phyloP scores from a whole-genome alignment of 2,888 invertebrate genomes.

The Desoria tigrina region DNA sequence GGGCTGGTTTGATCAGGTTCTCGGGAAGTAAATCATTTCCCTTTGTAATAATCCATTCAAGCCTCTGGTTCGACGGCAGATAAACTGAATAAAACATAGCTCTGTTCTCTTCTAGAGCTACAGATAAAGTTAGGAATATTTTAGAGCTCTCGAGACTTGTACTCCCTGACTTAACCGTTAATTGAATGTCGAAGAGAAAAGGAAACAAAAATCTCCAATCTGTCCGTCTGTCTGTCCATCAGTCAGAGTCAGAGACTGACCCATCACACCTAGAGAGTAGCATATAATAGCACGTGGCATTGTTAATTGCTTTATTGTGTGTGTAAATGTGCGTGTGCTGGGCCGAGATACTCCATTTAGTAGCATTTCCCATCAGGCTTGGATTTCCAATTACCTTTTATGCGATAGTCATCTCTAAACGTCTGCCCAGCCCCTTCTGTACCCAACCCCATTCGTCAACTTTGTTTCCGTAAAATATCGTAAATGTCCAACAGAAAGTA shows the following conservation, averaged over 20 bases:
- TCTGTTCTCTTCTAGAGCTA: no score
- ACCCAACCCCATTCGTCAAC: not conserved
- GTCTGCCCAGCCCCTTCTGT: not conserved
- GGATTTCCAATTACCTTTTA: constrained; percentile 2
- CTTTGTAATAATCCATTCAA: not conserved
- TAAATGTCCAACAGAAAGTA: constrained; percentile 1
- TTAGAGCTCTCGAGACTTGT: no score
- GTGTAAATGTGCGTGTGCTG: constrained; percentile 13
- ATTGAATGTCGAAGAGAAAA: not conserved
- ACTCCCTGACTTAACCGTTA: no score
- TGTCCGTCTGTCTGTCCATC: not conserved
- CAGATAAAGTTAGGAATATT: no score
- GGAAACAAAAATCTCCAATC: not conserved
- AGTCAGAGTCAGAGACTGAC: no score
- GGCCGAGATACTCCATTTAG: no score
- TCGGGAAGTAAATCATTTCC: not conserved
- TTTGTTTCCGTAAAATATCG: not conserved
- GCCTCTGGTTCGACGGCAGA: not conserved
- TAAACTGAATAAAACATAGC: not conserved
- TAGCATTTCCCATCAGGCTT: not conserved
- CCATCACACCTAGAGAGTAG: no score
- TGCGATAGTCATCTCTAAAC: not conserved
- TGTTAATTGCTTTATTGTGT: constrained; percentile 21
- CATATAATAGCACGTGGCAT: not conserved
- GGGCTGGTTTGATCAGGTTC: no score